phyloP scores from a whole-genome alignment of 2,797 vertebrate genomes.

The Phrynocephalus guinanensis region DNA sequence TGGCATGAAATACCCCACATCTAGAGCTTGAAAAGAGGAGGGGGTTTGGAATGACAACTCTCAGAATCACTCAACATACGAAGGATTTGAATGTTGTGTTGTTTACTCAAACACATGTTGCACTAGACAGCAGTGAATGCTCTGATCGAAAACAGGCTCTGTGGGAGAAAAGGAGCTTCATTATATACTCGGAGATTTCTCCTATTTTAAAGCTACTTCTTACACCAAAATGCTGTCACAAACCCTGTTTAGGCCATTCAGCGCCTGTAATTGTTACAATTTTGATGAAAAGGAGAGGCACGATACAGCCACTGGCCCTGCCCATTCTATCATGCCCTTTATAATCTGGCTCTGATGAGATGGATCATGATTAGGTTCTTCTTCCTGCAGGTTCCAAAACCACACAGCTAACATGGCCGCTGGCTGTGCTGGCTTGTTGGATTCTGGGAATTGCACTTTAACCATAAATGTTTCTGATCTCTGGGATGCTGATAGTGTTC shows the following conservation, averaged over 20 bases:
- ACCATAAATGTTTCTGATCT: too few species aligned
- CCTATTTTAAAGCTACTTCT: not conserved
- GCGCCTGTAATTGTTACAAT: not conserved
- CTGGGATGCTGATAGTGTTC: too few species aligned
- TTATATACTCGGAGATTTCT: not conserved
- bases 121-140: not conserved
- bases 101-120: not conserved
- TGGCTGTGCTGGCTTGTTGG: too few species aligned
- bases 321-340: not conserved
- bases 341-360: not conserved
- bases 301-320: not conserved
- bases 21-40: too few species aligned
- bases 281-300: not conserved
- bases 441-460: too few species aligned
- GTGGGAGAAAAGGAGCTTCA: constrained; percentile 7
- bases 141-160: not conserved
- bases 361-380: too few species aligned
- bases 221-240: not conserved
- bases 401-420: too few species aligned
- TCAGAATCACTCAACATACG: too few species aligned
- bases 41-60: too few species aligned
- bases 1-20: not conserved
- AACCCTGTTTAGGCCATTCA: not conserved
- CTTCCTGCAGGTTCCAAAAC: too few species aligned
- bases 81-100: not conserved